phyloP scores from a whole-genome alignment of 2,113 vertebrate genomes.

The Lepidothrix coronata region DNA sequence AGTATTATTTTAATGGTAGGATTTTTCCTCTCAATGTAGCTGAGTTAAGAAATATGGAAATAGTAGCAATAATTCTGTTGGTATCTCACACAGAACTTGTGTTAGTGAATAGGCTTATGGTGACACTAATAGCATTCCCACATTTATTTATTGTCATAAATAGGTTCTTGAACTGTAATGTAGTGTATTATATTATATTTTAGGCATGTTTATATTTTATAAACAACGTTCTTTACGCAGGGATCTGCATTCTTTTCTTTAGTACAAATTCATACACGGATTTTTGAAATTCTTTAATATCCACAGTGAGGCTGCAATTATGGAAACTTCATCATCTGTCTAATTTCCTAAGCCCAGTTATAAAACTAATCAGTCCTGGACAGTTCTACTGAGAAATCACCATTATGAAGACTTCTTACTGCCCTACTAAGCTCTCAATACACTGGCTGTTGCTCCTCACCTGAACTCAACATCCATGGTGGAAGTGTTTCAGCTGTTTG shows the following conservation, averaged over 20 bases:
- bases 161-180: neutral
- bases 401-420: neutral
- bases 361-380: neutral
- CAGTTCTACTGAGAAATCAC: neutral
- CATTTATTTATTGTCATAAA: constrained; percentile 39
- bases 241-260: neutral
- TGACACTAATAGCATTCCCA: constrained; percentile 4
- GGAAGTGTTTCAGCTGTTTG: neutral
- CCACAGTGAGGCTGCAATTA: neutral
- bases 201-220: constrained; percentile 1
- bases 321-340: neutral
- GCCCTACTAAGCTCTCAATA: neutral
- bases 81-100: neutral
- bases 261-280: neutral
- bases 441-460: neutral
- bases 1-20: neutral
- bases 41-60: neutral
- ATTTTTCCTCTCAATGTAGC: neutral
- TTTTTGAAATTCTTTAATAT: neutral
- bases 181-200: neutral
- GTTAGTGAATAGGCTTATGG: neutral
- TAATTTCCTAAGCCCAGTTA: neutral
- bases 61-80: neutral
- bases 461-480: neutral
- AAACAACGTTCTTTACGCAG: neutral